A percentile compares a stretch with the other conserved stretches of the same genome.
Evolutionary conservation across 1,140 invertebrate species (phyloP).

Genomic region (Macrotrachela quadricornifera): DNA sequence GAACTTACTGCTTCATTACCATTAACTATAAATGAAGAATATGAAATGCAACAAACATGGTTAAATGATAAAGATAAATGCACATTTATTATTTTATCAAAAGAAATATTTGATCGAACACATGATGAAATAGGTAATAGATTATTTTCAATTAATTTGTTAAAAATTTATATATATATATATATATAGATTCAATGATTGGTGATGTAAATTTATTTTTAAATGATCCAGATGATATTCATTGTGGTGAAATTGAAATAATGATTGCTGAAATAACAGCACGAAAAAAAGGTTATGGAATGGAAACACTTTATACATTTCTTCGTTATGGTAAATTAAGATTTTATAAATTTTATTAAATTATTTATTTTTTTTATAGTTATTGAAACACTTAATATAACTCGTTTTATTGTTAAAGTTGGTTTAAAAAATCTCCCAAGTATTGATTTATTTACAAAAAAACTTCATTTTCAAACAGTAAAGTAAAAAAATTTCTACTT

Average conservation of each 20-base stretch:
- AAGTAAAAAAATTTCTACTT: too few relatives aligned
- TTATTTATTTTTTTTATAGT: constrained; percentile 22
- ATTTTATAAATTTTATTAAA: neutral
- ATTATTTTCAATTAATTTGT: neutral
- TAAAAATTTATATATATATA: too few relatives aligned
- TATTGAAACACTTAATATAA: constrained; percentile 39
- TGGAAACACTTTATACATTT: constrained; percentile 35
- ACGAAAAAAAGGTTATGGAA: neutral
- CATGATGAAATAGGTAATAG: constrained; percentile 39
- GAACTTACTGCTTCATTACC: constrained; percentile 65
- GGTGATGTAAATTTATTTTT: constrained; percentile 82
- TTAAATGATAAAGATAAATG: constrained; percentile 56
- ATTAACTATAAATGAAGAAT: constrained; percentile 59
- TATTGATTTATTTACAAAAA: constrained; percentile 48
- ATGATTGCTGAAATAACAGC: constrained; percentile 47
- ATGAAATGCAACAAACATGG: constrained; percentile 72
- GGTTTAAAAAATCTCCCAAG: constrained; percentile 45
- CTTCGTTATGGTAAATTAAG: constrained; percentile 45
- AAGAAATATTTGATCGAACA: neutral
- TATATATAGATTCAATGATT: constrained; percentile 54
- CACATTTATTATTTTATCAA: constrained; percentile 15
- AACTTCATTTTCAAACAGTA: too few relatives aligned
- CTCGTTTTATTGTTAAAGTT: constrained; percentile 53
- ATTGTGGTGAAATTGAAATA: constrained; percentile 59
- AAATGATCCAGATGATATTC: constrained; percentile 27